A percentile compares a stretch with the other conserved stretches of the same genome.
Conservation (phyloP, 2,113 vertebrate genomes). For the Oxyura jamaicensis region DNA sequence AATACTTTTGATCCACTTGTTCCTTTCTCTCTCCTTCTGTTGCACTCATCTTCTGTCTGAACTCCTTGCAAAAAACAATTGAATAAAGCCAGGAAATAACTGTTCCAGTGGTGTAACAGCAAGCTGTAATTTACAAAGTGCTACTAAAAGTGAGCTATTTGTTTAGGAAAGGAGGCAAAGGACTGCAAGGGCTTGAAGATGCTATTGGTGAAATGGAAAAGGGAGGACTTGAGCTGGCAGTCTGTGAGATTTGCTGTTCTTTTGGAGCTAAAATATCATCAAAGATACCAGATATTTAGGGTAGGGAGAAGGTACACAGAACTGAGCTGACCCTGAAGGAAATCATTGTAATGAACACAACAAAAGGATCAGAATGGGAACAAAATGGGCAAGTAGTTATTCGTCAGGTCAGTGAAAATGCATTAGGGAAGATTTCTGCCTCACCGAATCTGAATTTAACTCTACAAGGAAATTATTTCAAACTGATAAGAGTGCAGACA, state of each 20-base stretch:
- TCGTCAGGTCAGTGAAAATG: not conserved
- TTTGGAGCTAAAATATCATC: not conserved
- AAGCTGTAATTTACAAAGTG: not conserved
- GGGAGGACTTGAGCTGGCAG: conserved; percentile 74
- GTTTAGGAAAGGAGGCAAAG: conserved; percentile 75
- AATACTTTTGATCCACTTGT: not conserved
- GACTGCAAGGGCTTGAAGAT: conserved; percentile 71
- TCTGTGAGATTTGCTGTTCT: conserved; percentile 61
- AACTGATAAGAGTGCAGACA: not conserved
- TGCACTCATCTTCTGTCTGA: not conserved
- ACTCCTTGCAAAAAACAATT: not conserved
- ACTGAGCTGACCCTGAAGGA: not conserved
- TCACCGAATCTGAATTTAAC: not conserved
- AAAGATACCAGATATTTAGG: not conserved
- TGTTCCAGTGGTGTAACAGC: not conserved
- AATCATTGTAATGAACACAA: not conserved
- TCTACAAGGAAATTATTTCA: not conserved
- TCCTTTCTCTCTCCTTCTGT: not conserved
- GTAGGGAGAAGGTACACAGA: not conserved
- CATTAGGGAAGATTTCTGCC: not conserved
- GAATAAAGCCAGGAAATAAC: conserved; percentile 1
- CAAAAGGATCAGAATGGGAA: not conserved
- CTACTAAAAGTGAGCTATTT: not conserved
- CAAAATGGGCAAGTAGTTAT: not conserved
- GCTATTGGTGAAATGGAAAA: conserved; percentile 70